A percentile compares a stretch with the other conserved stretches of the same genome.
Evolutionary conservation across 2,888 invertebrate genomes (phyloP).

Genomic region (Cordylochernes scorpioides): DNA sequence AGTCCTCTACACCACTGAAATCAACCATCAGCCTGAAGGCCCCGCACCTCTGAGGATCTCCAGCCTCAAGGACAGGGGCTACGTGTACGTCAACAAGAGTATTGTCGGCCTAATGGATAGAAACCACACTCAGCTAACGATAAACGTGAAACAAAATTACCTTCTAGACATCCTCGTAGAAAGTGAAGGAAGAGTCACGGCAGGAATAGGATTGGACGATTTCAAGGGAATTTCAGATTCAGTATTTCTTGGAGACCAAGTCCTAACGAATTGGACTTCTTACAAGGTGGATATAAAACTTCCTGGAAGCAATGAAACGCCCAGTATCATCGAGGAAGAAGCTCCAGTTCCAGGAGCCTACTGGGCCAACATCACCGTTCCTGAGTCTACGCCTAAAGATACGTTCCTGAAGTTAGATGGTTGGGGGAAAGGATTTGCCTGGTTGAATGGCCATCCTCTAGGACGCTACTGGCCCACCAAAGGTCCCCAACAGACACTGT

Average conservation of each 20-base stretch:
- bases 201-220: not conserved
- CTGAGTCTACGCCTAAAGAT: not conserved
- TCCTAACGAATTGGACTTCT: no score
- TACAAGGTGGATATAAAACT: conserved; percentile 19
- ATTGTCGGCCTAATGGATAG: conserved; percentile 17
- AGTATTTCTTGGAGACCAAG: no score
- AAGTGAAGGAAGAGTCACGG: conserved; percentile 57
- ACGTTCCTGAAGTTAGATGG: not conserved
- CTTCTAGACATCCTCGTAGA: conserved; percentile 30
- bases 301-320: conserved; percentile 10
- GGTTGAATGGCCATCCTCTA: conserved; percentile 28
- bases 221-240: no score
- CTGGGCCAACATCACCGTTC: conserved; percentile 1
- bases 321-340: no score
- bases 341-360: conserved; percentile 10
- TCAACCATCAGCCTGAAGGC: conserved; percentile 2
- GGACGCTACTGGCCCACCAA: conserved; percentile 30
- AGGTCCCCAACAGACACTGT: conserved; percentile 30
- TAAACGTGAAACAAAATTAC: conserved; percentile 21
- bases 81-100: conserved; percentile 14
- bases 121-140: conserved; percentile 14
- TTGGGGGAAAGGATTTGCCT: conserved; percentile 17
- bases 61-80: conserved; percentile 20
- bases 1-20: conserved; percentile 7
- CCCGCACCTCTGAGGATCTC: conserved; percentile 14